Evolutionary conservation across 2,888 invertebrate species (phyloP), one percentile per base, ranked within the genome.

Genomic region (Argyresthia goedartella): DNA sequence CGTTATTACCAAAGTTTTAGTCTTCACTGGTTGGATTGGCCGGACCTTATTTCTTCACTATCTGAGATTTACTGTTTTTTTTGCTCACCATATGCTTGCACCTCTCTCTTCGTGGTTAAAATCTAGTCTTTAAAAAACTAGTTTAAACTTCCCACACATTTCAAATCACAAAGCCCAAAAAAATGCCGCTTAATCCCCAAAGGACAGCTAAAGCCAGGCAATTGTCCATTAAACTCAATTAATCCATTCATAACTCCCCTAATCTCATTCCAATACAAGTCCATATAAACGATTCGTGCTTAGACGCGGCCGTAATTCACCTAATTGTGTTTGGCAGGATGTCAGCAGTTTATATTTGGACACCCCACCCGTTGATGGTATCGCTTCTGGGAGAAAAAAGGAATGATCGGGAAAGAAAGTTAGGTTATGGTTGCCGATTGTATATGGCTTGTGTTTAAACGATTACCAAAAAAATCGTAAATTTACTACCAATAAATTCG

Each of bases 291-390:
- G 60, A 61, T 59, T 61, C 54, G 54, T 55, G 51, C 25, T 25
- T 25, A 25, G 25, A 25, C 25, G 25, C 25, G 25, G 25, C 25
- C 25, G 3, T 25, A 25, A 25, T 25, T 25, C 25, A 25, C 47
- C 55, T 45, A 59, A 62, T 60, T 54, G 55, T 51, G 52, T 50
- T 57, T 58, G 62, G 60, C 65, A 65, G 70, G 69, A 69, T 66
- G 70, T 34, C 9, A 35, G 13, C 48, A 34, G 8, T 48, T 48
- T 36, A 48, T 48, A 34, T 48, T 7, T 15, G 33, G 46, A 25
- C 46, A 46, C 46, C 46, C 46, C 46, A n/a, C 16, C 25, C 16
- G 46, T 33, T 46, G 6, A 14, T 44, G 44, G 44, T 44, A 16
- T 15, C n/a, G n/a, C 43, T 8, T 8, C n/a, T 43, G 13, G 43